Evolutionary conservation across 2,888 invertebrate genomes (phyloP).

Genomic region (Netelia melanura): DNA sequence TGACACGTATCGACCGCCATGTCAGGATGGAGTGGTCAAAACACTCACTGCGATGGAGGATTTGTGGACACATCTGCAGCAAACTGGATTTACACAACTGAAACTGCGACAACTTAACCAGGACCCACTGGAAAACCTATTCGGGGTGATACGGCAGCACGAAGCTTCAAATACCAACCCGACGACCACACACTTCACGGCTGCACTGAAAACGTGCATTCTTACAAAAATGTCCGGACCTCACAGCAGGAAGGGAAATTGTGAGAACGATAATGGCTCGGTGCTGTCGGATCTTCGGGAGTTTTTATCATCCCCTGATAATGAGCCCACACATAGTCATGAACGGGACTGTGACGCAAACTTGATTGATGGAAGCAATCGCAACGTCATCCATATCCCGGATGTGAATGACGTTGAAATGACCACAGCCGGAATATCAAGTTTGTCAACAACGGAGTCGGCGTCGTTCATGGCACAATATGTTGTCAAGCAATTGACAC

Average conservation of each 20-base stretch:
- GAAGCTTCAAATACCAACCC: slow-evolving; percentile 12
- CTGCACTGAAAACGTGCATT: no score
- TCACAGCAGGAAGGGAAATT: no score
- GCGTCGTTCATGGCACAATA: no score
- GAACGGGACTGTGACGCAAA: neutral
- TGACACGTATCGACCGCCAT: no score
- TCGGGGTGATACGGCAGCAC: slow-evolving; percentile 20
- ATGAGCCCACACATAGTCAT: no score
- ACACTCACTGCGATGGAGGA: slow-evolving; percentile 34
- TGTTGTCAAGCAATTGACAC: no score
- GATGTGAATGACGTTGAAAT: neutral
- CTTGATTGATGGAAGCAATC: neutral
- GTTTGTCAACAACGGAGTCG: no score
- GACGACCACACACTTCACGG: neutral
- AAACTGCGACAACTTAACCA: slow-evolving; percentile 1
- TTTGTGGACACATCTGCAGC: slow-evolving; percentile 21
- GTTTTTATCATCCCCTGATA: no score
- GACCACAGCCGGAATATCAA: no score
- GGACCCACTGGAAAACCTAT: slow-evolving; percentile 19
- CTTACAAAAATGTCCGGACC: no score
- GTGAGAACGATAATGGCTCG: no score
- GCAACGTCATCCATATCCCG: neutral
- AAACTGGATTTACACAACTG: slow-evolving; percentile 2
- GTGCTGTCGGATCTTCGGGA: no score
- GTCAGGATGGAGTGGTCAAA: neutral